phyloP scores from a whole-genome alignment of 2,888 invertebrate genomes.

The Griposia aprilina region DNA sequence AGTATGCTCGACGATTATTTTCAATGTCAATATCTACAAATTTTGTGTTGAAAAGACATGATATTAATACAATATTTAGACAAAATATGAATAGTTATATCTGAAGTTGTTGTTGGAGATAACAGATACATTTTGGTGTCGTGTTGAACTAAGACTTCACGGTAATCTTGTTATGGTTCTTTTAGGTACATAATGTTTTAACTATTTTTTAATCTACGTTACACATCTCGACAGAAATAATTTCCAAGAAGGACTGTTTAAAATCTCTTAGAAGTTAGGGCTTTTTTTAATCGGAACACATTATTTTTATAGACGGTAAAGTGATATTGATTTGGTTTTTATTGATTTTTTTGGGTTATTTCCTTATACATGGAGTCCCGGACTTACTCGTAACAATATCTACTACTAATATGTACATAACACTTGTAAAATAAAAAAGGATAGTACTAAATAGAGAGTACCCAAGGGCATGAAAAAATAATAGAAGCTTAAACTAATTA shows the following conservation, averaged over 20 bases:
- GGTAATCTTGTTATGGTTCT: conserved; percentile 24
- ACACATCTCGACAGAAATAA: conserved; percentile 30
- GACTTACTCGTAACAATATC: conserved; percentile 77
- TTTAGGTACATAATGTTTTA: conserved; percentile 6
- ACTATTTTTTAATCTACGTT: conserved; percentile 19
- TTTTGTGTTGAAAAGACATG: conserved; percentile 28
- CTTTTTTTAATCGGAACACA: conserved; percentile 38
- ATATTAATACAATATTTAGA: conserved; percentile 48
- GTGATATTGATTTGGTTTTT: conserved; percentile 70
- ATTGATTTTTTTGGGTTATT: conserved; percentile 56
- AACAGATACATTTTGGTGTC: conserved; percentile 22
- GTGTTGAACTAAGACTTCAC: conserved; percentile 22
- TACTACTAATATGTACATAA: conserved; percentile 88
- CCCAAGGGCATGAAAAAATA: conserved; percentile 63
- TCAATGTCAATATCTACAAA: conserved; percentile 29
- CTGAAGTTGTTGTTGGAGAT: conserved; percentile 29
- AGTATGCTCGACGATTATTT: conserved; percentile 59
- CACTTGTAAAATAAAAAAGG: conserved; percentile 71
- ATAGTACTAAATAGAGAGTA: conserved; percentile 69
- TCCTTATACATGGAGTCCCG: conserved; percentile 60
- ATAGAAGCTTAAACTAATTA: conserved; percentile 69
- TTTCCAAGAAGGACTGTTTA: conserved; percentile 25
- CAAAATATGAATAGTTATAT: conserved; percentile 42
- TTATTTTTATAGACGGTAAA: conserved; percentile 48
- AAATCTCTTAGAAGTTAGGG: conserved; percentile 29